Percentiles rank a stretch among this genome's conserved stretches.
Evolutionary conservation across 2,888 invertebrate species (phyloP).

Genomic region (Deilephila elpenor): DNA sequence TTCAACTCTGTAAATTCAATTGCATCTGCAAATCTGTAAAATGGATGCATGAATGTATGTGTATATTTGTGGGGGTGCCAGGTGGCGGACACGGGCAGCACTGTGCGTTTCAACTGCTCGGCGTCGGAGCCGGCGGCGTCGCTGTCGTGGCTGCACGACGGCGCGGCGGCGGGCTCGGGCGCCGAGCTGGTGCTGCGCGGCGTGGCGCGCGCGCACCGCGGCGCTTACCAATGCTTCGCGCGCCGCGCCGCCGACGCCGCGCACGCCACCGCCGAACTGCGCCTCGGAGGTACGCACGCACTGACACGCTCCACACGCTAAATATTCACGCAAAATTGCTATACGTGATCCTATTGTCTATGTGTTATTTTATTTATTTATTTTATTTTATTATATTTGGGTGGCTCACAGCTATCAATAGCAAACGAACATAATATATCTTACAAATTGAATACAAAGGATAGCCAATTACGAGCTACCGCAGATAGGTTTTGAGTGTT

Average conservation of each 20-base stretch:
- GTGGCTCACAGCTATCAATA: too few species aligned
- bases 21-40: too few species aligned
- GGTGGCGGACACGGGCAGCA: slow-evolving; percentile 86
- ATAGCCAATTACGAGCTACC: too few species aligned
- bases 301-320: background rate
- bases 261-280: slow-evolving; percentile 90
- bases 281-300: slow-evolving; percentile 86
- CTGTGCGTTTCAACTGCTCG: slow-evolving; percentile 88
- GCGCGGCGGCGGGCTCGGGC: slow-evolving; percentile 79
- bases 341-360: background rate
- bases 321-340: background rate
- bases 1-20: too few species aligned
- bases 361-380: too few species aligned
- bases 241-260: slow-evolving; percentile 88
- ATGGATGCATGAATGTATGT: too few species aligned
- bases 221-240: slow-evolving; percentile 94
- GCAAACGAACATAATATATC: too few species aligned
- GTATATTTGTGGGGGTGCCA: background rate
- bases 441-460: too few species aligned
- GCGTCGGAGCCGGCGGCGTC: slow-evolving; percentile 74
- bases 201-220: slow-evolving; percentile 90
- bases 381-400: too few species aligned
- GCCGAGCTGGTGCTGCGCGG: slow-evolving; percentile 58
- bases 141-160: slow-evolving; percentile 89
- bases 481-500: too few species aligned